Conservation (phyloP, 2,888 invertebrate species). For the Micoletzkya japonica region DNA sequence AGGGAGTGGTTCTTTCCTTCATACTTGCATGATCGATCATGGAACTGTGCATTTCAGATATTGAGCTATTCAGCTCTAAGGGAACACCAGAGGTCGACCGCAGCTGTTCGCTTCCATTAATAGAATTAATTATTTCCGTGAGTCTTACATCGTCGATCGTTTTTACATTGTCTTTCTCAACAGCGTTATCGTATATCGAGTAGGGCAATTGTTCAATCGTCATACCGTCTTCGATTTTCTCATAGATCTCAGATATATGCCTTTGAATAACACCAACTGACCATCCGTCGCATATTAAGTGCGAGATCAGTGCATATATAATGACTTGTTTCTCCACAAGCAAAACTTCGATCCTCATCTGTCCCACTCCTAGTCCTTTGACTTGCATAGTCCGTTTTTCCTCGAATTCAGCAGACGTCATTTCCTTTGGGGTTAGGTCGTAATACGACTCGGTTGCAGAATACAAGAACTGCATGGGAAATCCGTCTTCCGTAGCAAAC, state of each 20-base stretch:
- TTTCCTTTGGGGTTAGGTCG: neutral
- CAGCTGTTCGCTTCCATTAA: no score
- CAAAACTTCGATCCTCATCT: conserved; percentile 26
- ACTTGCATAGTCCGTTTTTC: neutral
- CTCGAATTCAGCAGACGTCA: neutral
- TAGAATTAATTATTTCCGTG: no score
- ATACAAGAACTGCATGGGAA: neutral
- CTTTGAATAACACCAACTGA: conserved; percentile 28
- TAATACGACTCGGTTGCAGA: conserved; percentile 13
- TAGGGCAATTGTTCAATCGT: no score
- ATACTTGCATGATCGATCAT: no score
- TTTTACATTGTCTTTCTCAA: neutral
- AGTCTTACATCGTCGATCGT: no score
- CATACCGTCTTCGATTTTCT: neutral
- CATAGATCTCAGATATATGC: neutral
- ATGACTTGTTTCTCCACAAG: no score
- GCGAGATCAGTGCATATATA: no score
- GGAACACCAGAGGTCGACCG: no score
- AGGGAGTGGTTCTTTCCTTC: no score
- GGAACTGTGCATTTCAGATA: no score
- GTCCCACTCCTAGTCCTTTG: neutral
- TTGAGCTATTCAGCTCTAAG: no score
- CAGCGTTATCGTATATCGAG: no score
- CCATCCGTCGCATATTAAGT: conserved; percentile 44
- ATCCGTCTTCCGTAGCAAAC: neutral